These are phyloP conservation scores for Pyrocoelia pectoralis DNA, from an alignment of 2,888 invertebrate genomes.

Conservation along the genomic window DNA sequence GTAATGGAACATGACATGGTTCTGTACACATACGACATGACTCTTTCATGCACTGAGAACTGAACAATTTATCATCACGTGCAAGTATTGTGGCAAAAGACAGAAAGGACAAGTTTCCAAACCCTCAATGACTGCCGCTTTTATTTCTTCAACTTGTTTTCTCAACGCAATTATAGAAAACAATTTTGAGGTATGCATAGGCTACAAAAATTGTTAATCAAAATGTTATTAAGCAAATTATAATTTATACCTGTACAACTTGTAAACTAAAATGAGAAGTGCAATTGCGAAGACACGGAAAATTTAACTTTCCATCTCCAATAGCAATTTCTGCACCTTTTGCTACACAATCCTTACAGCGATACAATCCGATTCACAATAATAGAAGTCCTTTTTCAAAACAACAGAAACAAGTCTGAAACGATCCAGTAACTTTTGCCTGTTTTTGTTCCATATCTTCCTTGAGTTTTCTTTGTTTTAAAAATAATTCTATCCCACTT, in stretches of 20 bases:
- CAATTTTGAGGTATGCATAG: constrained; percentile 56
- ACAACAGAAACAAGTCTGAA: constrained; percentile 64
- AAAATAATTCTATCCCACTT: constrained; percentile 46
- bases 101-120: constrained; percentile 67
- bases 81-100: constrained; percentile 64
- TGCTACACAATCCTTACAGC: constrained; percentile 59
- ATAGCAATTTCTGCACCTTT: constrained; percentile 56
- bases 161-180: constrained; percentile 62
- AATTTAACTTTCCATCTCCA: constrained; percentile 56
- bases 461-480: constrained; percentile 42
- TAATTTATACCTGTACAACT: constrained; percentile 48
- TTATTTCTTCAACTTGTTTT: constrained; percentile 63
- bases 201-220: constrained; percentile 49
- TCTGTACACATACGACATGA: constrained; percentile 64
- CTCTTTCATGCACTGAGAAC: constrained; percentile 65
- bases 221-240: not conserved
- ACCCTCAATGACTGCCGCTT: constrained; percentile 63
- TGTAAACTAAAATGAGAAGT: constrained; percentile 51
- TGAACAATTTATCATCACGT: constrained; percentile 60
- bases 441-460: constrained; percentile 39
- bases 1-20: constrained; percentile 63
- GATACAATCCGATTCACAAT: constrained; percentile 58
- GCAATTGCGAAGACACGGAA: constrained; percentile 61
- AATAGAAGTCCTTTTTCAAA: constrained; percentile 59
- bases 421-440: constrained; percentile 55